These are phyloP conservation scores for Ochotona curzoniae DNA, from an alignment of 2,113 vertebrate genomes.

Conservation along the genomic window DNA sequence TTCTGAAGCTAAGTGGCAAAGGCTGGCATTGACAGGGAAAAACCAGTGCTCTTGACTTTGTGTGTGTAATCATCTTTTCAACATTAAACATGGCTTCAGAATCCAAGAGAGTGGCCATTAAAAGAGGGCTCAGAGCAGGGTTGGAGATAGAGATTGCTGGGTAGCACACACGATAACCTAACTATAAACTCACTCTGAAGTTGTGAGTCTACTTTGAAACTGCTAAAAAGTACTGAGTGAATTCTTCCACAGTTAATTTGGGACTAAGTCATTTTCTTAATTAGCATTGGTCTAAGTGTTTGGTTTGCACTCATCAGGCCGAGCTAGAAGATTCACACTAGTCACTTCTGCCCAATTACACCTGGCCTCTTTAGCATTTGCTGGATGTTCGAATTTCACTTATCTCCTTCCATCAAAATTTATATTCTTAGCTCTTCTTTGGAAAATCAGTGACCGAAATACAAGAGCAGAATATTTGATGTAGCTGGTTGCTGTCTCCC, in stretches of 20 bases:
- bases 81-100: not conserved
- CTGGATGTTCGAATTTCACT: constrained; percentile 51
- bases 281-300: not conserved
- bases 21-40: not conserved
- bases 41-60: not conserved
- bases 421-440: constrained; percentile 62
- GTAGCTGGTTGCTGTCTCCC: not conserved
- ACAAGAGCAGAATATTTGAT: constrained; percentile 41
- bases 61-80: not conserved
- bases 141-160: not conserved
- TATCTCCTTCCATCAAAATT: constrained; percentile 64
- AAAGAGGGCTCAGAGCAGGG: not conserved
- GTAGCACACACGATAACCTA: not conserved
- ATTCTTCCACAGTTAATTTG: not conserved
- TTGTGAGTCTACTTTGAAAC: not conserved
- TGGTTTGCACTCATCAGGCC: not conserved
- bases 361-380: constrained; percentile 33
- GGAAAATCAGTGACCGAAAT: constrained; percentile 45
- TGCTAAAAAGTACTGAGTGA: constrained; percentile 5
- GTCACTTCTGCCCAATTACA: not conserved
- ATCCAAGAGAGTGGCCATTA: not conserved
- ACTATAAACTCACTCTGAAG: not conserved
- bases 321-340: not conserved
- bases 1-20: constrained; percentile 44
- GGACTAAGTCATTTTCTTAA: constrained; percentile 1